phyloP scores from a whole-genome alignment of 2,888 invertebrate genomes.

The Eupithecia centaureata region DNA sequence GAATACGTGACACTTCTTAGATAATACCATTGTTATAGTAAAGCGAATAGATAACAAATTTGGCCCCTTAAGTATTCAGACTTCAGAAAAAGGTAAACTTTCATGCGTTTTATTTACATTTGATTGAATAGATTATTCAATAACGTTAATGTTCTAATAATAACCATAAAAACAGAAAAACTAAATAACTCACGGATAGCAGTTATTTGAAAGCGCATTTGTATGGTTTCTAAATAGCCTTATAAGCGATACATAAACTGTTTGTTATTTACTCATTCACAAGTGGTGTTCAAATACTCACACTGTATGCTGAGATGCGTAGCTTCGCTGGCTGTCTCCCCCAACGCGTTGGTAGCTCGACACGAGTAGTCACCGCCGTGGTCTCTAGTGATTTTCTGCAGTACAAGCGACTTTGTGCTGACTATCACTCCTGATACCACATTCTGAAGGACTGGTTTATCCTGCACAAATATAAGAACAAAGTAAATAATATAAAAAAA shows the following conservation, averaged over 20 bases:
- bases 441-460: slow-evolving; percentile 90
- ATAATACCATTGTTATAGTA: background rate
- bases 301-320: slow-evolving; percentile 92
- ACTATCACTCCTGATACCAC: slow-evolving; percentile 93
- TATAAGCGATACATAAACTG: background rate
- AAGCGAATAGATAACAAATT: background rate
- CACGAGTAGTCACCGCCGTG: slow-evolving; percentile 94
- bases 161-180: no score
- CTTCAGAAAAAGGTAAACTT: no score
- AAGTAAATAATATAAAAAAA: no score
- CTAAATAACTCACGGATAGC: no score
- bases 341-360: slow-evolving; percentile 91
- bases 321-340: slow-evolving; percentile 91
- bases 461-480: slow-evolving; percentile 77
- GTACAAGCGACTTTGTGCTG: slow-evolving; percentile 93
- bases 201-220: no score
- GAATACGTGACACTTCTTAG: background rate
- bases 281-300: slow-evolving; percentile 74
- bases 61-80: no score
- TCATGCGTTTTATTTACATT: no score
- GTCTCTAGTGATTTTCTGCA: slow-evolving; percentile 92
- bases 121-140: no score
- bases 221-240: background rate
- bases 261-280: background rate
- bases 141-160: no score